Base-by-base conservation (phyloP, 2,113 vertebrate species). In the Pardalotus punctatus region DNA sequence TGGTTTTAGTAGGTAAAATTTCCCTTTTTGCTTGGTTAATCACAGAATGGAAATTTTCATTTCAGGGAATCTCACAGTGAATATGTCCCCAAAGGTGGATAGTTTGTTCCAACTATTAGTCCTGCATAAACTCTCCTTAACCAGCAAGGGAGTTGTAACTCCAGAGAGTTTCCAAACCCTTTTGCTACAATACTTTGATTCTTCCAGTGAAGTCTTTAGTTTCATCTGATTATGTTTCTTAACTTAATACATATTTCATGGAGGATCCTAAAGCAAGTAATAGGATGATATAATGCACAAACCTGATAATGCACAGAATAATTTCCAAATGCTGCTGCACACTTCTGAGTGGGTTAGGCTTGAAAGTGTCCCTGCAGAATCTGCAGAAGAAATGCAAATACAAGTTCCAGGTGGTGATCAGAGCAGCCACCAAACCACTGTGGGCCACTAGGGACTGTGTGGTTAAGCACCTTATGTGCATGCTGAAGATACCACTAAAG, bases 41-140 rank as follows among this genome's bases (percentile, higher is more conserved):
- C 94, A 73, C 51, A 78, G 67, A 85, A 90, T 47, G 56, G 70
- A 90, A 92, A 88, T 42, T 86, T 90, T 82, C 28, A 40, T 94
- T 94, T 95, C 57, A 80, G 74, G 48, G 40, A 88, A 36, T 67
- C 69, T 91, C 56, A 60, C 31, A 84, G 80, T 86, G 67, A 90
- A 17, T 84, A 64, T 86, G 56, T 96, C 72, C 67, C 95, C 73
- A 35, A 89, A 81, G 80, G 48, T 84, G 64, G 60, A 40, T 40
- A 71, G 86, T 95, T 95, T 81, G 88, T 94, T 97, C 93, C 83
- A 86, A 51, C 48, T 81, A 47, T 81, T 96, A 90, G 50, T 81
- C 80, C 82, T 86, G 67, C 47, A 45, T 81, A 89, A 67, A 31
- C 67, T 92, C 67, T 71, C 42, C 78, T 77, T 53, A 80, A 90